phyloP scores from a whole-genome alignment of 1,140 invertebrate genomes.

The Nylanderia fulva region DNA sequence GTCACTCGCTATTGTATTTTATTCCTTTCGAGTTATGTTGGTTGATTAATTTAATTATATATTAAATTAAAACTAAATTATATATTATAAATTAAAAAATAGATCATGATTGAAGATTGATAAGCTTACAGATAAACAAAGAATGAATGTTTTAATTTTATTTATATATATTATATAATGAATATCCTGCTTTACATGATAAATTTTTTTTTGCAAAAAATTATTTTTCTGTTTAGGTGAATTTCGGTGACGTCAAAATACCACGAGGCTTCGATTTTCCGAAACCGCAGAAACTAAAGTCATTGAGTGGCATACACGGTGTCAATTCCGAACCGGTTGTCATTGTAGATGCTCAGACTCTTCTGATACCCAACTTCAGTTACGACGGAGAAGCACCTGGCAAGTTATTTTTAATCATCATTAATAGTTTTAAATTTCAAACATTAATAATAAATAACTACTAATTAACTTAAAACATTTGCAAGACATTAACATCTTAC shows the following conservation, averaged over 20 bases:
- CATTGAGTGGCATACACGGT: slow-evolving; percentile 92
- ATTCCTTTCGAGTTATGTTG: not conserved
- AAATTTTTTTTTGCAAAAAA: not conserved
- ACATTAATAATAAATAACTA: not conserved
- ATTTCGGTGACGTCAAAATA: slow-evolving; percentile 95
- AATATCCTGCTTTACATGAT: too few species aligned
- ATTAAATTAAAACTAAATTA: too few species aligned
- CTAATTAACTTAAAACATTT: not conserved
- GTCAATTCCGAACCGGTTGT: slow-evolving; percentile 94
- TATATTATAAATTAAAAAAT: too few species aligned
- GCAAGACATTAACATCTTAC: not conserved
- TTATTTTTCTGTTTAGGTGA: slow-evolving; percentile 88
- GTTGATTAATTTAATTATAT: too few species aligned
- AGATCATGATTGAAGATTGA: not conserved
- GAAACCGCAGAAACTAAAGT: slow-evolving; percentile 92
- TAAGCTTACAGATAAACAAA: not conserved
- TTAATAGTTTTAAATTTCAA: not conserved
- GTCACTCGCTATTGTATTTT: not conserved
- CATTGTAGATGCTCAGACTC: slow-evolving; percentile 95
- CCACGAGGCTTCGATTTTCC: slow-evolving; percentile 92
- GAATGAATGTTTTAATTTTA: not conserved
- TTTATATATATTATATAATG: too few species aligned
- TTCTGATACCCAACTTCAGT: slow-evolving; percentile 94
- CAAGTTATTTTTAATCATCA: slow-evolving; percentile 81
- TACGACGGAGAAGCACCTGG: slow-evolving; percentile 96